Conservation (phyloP, 2,888 invertebrate genomes). For the Xestobium rufovillosum region DNA sequence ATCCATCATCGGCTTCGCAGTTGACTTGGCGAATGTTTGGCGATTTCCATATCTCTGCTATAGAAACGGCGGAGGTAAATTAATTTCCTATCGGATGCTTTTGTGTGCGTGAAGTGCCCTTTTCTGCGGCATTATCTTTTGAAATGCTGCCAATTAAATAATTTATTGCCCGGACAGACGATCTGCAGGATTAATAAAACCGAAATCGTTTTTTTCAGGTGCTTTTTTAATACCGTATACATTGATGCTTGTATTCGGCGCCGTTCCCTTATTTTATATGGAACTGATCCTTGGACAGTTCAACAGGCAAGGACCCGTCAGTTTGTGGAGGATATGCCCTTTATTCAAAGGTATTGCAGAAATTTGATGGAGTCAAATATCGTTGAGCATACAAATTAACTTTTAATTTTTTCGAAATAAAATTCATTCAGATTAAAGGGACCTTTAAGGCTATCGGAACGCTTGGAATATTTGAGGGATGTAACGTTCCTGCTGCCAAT, state of each 20-base stretch:
- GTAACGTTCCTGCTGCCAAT: no score
- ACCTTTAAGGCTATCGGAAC: no score
- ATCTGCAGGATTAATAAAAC: neutral
- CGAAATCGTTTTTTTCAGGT: slow-evolving; percentile 43
- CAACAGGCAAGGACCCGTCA: slow-evolving; percentile 68
- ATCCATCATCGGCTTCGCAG: slow-evolving; percentile 79
- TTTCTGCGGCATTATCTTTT: neutral
- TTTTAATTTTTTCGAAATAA: no score
- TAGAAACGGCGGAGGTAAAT: slow-evolving; percentile 66
- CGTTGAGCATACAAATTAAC: no score
- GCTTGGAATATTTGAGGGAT: no score
- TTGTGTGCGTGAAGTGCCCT: neutral
- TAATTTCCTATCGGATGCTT: slow-evolving; percentile 7
- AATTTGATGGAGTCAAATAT: no score
- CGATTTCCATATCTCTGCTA: slow-evolving; percentile 73
- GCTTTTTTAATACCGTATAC: slow-evolving; percentile 71
- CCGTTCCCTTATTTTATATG: slow-evolving; percentile 72
- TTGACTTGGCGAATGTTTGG: slow-evolving; percentile 84
- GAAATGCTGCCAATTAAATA: slow-evolving; percentile 3
- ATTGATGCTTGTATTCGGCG: slow-evolving; percentile 67
- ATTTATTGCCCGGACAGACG: slow-evolving; percentile 4
- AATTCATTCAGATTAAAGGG: no score
- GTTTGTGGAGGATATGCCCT: slow-evolving; percentile 76
- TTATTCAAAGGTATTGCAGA: slow-evolving; percentile 76
- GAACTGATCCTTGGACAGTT: slow-evolving; percentile 71